phyloP scores from a whole-genome alignment of 2,797 vertebrate genomes.

The Leuciscus waleckii region DNA sequence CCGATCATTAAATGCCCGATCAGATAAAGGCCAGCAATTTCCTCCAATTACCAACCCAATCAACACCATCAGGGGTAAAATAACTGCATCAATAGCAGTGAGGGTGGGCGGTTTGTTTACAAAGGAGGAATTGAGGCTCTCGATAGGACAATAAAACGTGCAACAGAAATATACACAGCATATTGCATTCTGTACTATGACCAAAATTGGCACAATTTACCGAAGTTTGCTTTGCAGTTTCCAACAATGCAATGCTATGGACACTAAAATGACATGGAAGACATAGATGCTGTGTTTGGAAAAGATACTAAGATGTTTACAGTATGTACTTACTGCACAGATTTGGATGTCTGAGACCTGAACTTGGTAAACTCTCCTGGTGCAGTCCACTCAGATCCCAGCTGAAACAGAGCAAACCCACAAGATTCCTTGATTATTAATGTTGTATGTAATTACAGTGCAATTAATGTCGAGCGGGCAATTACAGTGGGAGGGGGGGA shows the following conservation, averaged over 20 bases:
- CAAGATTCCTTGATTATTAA: neutral
- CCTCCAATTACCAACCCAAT: slow-evolving; percentile 47
- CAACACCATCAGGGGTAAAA: slow-evolving; percentile 30
- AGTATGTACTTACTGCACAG: slow-evolving; percentile 86
- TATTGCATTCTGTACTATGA: neutral
- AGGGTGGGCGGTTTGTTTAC: slow-evolving; percentile 39
- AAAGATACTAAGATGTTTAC: neutral
- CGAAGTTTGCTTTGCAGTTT: neutral
- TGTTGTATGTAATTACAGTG: neutral
- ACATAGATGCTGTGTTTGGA: neutral
- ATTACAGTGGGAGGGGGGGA: no score
- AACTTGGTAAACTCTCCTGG: slow-evolving; percentile 98
- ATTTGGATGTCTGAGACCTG: slow-evolving; percentile 95
- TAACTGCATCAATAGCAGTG: slow-evolving; percentile 32
- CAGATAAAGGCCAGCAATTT: slow-evolving; percentile 55
- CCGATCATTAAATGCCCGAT: slow-evolving; percentile 47
- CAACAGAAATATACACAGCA: neutral
- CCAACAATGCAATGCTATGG: neutral
- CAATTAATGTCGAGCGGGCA: neutral
- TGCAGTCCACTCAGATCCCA: slow-evolving; percentile 95
- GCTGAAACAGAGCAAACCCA: slow-evolving; percentile 76
- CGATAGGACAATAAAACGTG: slow-evolving; percentile 26
- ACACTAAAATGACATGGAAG: neutral
- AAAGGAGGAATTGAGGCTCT: neutral
- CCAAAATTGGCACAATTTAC: neutral